These are phyloP conservation scores for Drosophila arizonae DNA, from an alignment of 1,140 invertebrate genomes.

Conservation along the genomic window DNA sequence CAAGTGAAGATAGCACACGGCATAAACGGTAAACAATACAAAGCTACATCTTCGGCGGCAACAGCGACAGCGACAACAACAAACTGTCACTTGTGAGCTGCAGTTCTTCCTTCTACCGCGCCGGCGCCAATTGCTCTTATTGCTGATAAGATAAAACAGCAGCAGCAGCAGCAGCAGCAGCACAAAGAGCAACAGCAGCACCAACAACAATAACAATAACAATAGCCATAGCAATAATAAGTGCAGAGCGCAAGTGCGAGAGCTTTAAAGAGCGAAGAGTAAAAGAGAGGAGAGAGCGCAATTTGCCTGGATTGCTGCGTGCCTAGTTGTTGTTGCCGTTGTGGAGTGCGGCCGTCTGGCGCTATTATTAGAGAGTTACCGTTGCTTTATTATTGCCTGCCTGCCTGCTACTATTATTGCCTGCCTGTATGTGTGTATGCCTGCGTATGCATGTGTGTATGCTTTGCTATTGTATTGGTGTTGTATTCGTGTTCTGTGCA, in stretches of 20 bases:
- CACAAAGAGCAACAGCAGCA: constrained; percentile 1
- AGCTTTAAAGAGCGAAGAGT: constrained; percentile 22
- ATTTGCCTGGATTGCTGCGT: constrained; percentile 24
- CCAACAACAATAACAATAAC: constrained; percentile 4
- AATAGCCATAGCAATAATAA: constrained; percentile 2
- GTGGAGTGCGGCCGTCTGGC: constrained; percentile 37
- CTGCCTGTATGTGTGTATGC: constrained; percentile 13
- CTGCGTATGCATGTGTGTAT: neutral
- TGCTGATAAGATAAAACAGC: constrained; percentile 52
- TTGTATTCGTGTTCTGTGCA: constrained; percentile 71
- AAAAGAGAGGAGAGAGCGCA: constrained; percentile 47
- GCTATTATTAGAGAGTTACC: constrained; percentile 80
- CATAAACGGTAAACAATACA: constrained; percentile 41
- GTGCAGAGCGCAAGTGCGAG: constrained; percentile 20
- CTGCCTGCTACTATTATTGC: constrained; percentile 53
- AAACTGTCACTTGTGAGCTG: constrained; percentile 27
- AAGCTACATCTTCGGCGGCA: constrained; percentile 19
- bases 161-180: constrained; percentile 13
- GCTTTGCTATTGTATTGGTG: constrained; percentile 15
- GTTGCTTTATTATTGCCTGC: constrained; percentile 70
- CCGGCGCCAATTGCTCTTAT: constrained; percentile 48
- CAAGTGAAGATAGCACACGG: constrained; percentile 73
- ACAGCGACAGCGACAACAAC: constrained; percentile 5
- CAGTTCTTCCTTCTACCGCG: constrained; percentile 42
- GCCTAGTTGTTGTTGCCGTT: constrained; percentile 31